Base-by-base conservation (phyloP, 2,888 invertebrate species). In the Nomada ruficornis region DNA sequence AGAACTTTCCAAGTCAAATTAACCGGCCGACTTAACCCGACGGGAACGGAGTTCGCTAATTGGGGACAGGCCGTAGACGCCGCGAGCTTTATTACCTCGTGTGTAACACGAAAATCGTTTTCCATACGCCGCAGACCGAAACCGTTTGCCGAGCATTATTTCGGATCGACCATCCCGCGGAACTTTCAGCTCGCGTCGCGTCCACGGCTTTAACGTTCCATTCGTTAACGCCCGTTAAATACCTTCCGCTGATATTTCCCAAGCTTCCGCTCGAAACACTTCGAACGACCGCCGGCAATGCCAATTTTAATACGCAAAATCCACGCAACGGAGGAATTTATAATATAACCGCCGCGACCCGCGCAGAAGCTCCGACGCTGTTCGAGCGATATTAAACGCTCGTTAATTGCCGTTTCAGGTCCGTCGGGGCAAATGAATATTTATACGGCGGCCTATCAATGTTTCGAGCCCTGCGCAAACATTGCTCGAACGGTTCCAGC, bases 11-110 rank as follows among this genome's bases (percentile, higher is more conserved):
- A 79, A 76, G 68, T 76, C 54, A 29, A 79, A 69, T 79, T 69
- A 77, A 77, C 77, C 18, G 54, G 68, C 47, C 67, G 50, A 78
- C 77, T 78, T 68, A 50, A 76, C 67, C 11, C 54, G 52, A 29
- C 57, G 42, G 13, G 20, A 20, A 44, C 23, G 4, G 60, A 67
- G 76, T 55, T 57, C 23, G 57, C 57, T 79, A 79, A 77, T 79
- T 79, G 57, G 42, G 26, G 54, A 57, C 65, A 60, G 23, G 60
- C 59, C 74, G 59, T 42, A 50, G 68, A 68, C 62, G 59, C 71
- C 55, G 23, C 44, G 57, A 36, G 52, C 59, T 44, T 60, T 57
- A 47, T 65, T 57, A 74, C 52, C 26, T 20, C 7, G 23, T 13
- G 2, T 23, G 23, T 42, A 65, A 57, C 36, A 18, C 47, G 11